Base-by-base conservation (phyloP, 2,113 vertebrate genomes). In the Paedocypris sp. region DNA sequence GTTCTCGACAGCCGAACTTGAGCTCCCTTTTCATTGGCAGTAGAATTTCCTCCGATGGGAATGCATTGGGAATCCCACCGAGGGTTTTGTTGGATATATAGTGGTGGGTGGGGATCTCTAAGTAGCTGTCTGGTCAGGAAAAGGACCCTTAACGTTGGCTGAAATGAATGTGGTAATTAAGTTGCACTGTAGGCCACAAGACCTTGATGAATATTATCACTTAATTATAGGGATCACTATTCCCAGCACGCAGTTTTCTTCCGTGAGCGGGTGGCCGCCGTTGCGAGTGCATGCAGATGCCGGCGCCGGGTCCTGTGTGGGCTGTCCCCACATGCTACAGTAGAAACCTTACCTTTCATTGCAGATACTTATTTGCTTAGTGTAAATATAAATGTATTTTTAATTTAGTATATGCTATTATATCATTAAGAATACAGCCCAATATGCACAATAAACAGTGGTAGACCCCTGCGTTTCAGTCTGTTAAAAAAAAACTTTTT, bases 101-200 rank as follows among this genome's bases (percentile, higher is more conserved):
- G 22, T 56, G 50, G 35, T 50, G 45, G n/a, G 43, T 23, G 38
- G 25, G 22, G 66, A 42, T 46, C 36, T 54, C n/a, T 68, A 64
- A 68, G 60, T 57, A 58, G 49, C 65, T 72, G 62, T 72, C 51
- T 68, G 70, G 66, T 62, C 70, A 57, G 11, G 51, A 62, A 57
- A n/a, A 16, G 66, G 50, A 53, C 57, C 42, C 35, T 38, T 47
- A 60, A 66, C 20, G 25, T 58, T 20, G 25, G 22, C 57, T 35
- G 57, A 72, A 72, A 72, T 68, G 52, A 72, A 72, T 72, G 70
- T 62, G 70, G 62, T 72, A 72, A 72, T 72, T 72, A 72, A 66
- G 70, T 54, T 49, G 59, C 66, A 43, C 70, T 62, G 62, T 65
- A 57, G 66, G 61, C 62, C 58, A 65, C 61, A 67, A 45, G 50